phyloP scores from a whole-genome alignment of 2,888 invertebrate species.

The Mycalesis mineus region DNA sequence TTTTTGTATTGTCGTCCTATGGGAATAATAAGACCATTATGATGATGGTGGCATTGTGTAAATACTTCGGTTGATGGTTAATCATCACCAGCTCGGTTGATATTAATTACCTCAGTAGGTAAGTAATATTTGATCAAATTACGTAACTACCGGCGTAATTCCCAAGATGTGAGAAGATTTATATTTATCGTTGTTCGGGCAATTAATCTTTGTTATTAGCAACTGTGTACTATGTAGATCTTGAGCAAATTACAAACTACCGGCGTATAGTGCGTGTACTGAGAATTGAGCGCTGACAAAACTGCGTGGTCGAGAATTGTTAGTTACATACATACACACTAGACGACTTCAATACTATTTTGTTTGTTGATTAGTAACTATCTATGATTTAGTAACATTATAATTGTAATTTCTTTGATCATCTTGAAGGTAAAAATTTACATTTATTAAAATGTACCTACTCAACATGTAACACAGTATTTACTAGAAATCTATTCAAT shows the following conservation, averaged over 20 bases:
- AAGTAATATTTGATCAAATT: background rate
- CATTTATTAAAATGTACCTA: too few species aligned
- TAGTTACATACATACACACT: too few species aligned
- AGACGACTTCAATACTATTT: too few species aligned
- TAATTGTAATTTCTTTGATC: too few species aligned
- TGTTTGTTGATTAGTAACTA: too few species aligned
- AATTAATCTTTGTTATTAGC: slow-evolving; percentile 10
- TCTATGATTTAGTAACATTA: too few species aligned
- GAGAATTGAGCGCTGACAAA: too few species aligned
- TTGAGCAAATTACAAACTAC: slow-evolving; percentile 1
- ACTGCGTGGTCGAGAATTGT: too few species aligned
- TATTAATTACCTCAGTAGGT: background rate
- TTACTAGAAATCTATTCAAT: too few species aligned
- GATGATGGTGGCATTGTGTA: background rate
- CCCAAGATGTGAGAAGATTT: background rate
- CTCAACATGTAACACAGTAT: too few species aligned
- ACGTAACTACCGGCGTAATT: background rate
- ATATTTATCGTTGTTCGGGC: background rate
- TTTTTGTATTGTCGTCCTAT: background rate
- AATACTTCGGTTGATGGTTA: background rate
- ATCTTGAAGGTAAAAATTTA: too few species aligned
- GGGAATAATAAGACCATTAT: background rate
- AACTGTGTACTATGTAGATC: slow-evolving; percentile 1
- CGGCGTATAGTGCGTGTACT: background rate
- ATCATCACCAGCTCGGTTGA: background rate